Conservation (phyloP, 1,140 invertebrate genomes). For the Euschistus heros region DNA sequence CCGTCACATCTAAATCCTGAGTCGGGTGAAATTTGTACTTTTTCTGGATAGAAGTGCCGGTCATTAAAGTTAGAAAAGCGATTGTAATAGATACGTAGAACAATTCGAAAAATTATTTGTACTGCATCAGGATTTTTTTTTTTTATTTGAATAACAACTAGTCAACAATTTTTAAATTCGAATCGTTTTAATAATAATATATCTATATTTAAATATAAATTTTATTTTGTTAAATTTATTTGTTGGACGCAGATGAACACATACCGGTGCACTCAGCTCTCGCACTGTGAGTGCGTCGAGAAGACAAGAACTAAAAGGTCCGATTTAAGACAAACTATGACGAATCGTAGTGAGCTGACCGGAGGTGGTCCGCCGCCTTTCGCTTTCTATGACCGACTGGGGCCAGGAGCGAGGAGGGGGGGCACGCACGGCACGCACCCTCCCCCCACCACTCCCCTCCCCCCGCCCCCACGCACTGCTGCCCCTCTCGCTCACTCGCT, state of each 20-base stretch:
- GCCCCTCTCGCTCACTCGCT: neutral
- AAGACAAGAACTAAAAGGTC: neutral
- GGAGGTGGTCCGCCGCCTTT: constrained; percentile 11
- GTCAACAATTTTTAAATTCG: constrained; percentile 17
- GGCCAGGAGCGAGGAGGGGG: constrained; percentile 9
- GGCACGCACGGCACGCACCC: neutral
- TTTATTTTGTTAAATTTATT: constrained; percentile 11
- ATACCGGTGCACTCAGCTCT: constrained; percentile 29
- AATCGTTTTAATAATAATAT: constrained; percentile 7
- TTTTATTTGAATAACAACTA: constrained; percentile 2
- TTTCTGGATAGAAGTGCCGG: constrained; percentile 21
- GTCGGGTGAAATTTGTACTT: constrained; percentile 23
- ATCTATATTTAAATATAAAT: constrained; percentile 13
- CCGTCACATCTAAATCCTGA: constrained; percentile 20
- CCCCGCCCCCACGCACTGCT: neutral
- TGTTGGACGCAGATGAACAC: constrained; percentile 25
- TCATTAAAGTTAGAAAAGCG: constrained; percentile 19
- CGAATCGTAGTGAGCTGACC: neutral
- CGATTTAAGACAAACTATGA: too few species aligned
- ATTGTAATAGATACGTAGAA: neutral
- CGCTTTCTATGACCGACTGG: constrained; percentile 26
- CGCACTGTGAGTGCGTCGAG: neutral
- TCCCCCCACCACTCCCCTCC: neutral
- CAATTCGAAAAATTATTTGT: constrained; percentile 19
- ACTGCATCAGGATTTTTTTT: constrained; percentile 25